Evolutionary conservation across 2,113 vertebrate species (phyloP).

Genomic region (Empidonax traillii): DNA sequence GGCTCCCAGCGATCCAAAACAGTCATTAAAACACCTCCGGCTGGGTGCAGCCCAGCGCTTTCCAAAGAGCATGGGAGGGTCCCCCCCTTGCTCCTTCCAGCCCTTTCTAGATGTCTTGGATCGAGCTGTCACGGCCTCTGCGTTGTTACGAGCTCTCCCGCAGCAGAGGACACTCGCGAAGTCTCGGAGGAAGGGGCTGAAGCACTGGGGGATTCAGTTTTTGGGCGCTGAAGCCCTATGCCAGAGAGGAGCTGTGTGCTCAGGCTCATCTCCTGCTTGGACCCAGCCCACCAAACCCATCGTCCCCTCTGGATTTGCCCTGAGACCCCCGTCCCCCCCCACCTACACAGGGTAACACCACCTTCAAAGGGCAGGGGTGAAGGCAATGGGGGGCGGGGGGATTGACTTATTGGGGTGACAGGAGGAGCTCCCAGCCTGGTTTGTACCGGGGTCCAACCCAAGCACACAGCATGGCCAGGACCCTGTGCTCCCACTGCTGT

Average conservation of each 20-base stretch:
- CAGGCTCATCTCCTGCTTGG: neutral
- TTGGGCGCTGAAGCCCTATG: neutral
- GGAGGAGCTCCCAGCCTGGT: neutral
- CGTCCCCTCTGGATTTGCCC: fast-evolving
- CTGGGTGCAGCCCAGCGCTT: conserved; percentile 2
- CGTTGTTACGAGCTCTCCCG: fast-evolving
- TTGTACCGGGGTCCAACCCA: neutral
- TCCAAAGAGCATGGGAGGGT: neutral
- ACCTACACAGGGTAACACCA: fast-evolving
- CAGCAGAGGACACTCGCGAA: fast-evolving
- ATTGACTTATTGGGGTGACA: neutral
- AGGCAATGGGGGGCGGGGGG: fast-evolving
- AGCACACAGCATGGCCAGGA: fast-evolving
- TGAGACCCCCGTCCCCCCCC: fast-evolving
- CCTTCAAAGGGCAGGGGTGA: neutral
- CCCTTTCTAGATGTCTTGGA: neutral
- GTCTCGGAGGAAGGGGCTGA: neutral
- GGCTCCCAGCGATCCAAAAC: conserved; percentile 49
- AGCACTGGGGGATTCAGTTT: fast-evolving
- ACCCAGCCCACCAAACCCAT: neutral
- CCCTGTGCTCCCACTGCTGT: neutral
- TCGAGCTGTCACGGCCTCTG: neutral
- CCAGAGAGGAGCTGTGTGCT: neutral
- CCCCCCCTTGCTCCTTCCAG: neutral
- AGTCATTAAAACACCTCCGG: conserved; percentile 53